phyloP scores from a whole-genome alignment of 2,888 invertebrate genomes.

The Monopis laevigella region DNA sequence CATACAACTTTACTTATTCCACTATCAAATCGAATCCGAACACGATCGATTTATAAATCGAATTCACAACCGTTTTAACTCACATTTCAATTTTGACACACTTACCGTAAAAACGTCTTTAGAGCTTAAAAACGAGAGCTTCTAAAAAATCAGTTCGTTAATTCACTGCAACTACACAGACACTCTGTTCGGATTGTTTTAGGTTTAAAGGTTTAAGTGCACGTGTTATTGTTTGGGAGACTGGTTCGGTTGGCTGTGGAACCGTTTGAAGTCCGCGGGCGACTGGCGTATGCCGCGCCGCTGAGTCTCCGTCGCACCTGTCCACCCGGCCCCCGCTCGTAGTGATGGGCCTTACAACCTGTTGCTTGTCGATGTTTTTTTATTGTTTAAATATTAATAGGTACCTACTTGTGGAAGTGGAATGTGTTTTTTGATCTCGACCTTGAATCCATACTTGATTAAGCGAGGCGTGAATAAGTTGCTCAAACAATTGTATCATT shows the following conservation, averaged over 20 bases:
- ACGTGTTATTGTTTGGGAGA: slow-evolving; percentile 34
- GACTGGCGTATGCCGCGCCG: slow-evolving; percentile 51
- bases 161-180: background rate
- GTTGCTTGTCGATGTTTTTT: slow-evolving; percentile 6
- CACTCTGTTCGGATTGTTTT: slow-evolving; percentile 7
- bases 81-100: slow-evolving; percentile 5
- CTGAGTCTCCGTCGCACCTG: slow-evolving; percentile 34
- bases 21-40: slow-evolving; percentile 11
- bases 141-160: background rate
- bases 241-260: slow-evolving; percentile 32
- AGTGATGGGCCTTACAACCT: slow-evolving; percentile 30
- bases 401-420: too few species aligned
- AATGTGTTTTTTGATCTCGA: too few species aligned
- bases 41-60: slow-evolving; percentile 12
- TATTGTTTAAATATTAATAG: too few species aligned
- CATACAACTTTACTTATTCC: slow-evolving; percentile 9
- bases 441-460: too few species aligned
- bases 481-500: too few species aligned
- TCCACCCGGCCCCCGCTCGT: slow-evolving; percentile 39
- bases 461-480: too few species aligned
- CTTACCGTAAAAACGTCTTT: slow-evolving; percentile 4
- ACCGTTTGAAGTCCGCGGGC: slow-evolving; percentile 48
- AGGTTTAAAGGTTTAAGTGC: slow-evolving; percentile 21
- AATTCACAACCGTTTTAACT: slow-evolving; percentile 5
- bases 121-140: background rate